Percentiles rank a stretch among this genome's conserved stretches.
These are phyloP conservation scores for Tautogolabrus adspersus DNA, from an alignment of 2,113 vertebrate species.

Conservation along the genomic window DNA sequence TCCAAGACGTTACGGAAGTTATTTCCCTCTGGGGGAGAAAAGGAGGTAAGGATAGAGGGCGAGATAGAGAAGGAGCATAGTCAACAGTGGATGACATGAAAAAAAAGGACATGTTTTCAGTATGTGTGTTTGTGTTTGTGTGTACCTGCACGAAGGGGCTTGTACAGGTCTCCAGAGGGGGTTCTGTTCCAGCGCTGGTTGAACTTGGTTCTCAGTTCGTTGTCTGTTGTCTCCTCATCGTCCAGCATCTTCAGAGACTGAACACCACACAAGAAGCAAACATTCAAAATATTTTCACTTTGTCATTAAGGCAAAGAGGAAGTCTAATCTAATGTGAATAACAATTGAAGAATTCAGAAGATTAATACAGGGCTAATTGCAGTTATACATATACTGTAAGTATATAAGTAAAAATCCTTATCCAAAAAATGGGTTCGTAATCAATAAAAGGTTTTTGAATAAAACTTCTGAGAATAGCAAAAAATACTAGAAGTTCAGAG, in stretches of 20 bases:
- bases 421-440: no score
- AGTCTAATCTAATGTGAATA: no score
- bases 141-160: conserved; percentile 91
- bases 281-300: no score
- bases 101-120: not conserved
- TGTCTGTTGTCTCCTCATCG: conserved; percentile 95
- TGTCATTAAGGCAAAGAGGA: no score
- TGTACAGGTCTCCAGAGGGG: conserved; percentile 95
- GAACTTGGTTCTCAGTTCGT: conserved; percentile 93
- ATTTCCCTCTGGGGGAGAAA: conserved; percentile 85
- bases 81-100: not conserved
- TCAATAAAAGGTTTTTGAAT: no score
- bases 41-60: not conserved
- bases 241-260: conserved; percentile 94
- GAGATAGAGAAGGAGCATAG: not conserved
- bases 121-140: not conserved
- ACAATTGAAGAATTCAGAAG: no score
- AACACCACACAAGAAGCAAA: not conserved
- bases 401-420: no score
- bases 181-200: conserved; percentile 98
- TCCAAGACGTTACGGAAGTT: conserved; percentile 89
- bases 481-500: no score
- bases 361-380: no score
- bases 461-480: no score
- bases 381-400: no score